phyloP scores from a whole-genome alignment of 2,113 vertebrate genomes.

The Macrotus californicus region DNA sequence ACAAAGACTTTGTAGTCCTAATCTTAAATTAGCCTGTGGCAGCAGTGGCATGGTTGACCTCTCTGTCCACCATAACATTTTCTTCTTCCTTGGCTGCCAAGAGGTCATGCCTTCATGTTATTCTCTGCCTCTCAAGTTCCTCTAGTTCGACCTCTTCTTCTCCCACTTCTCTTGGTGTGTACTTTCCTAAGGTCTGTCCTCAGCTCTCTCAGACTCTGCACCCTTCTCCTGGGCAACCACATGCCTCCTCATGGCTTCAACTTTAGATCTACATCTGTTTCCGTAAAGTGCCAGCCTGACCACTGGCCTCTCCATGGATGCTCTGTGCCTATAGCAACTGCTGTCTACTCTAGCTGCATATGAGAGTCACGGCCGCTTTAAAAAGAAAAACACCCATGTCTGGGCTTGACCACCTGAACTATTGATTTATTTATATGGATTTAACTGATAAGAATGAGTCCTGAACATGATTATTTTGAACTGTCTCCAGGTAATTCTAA shows the following conservation, averaged over 20 bases:
- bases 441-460: neutral
- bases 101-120: neutral
- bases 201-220: neutral
- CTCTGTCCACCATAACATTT: neutral
- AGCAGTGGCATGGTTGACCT: neutral
- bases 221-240: neutral
- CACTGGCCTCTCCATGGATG: neutral
- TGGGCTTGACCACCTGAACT: neutral
- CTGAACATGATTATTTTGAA: neutral
- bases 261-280: neutral
- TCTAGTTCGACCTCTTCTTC: neutral
- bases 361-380: neutral
- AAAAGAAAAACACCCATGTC: neutral
- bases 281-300: neutral
- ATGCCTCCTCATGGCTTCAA: neutral
- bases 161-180: neutral
- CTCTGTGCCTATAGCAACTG: neutral
- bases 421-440: neutral
- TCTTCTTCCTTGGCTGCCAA: neutral
- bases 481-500: neutral
- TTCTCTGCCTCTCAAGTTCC: neutral
- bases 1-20: neutral
- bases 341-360: neutral
- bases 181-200: neutral
- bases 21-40: neutral